Percentiles rank a stretch among this genome's conserved stretches.
phyloP scores from a whole-genome alignment of 2,888 invertebrate genomes.

The Apeira syringaria region DNA sequence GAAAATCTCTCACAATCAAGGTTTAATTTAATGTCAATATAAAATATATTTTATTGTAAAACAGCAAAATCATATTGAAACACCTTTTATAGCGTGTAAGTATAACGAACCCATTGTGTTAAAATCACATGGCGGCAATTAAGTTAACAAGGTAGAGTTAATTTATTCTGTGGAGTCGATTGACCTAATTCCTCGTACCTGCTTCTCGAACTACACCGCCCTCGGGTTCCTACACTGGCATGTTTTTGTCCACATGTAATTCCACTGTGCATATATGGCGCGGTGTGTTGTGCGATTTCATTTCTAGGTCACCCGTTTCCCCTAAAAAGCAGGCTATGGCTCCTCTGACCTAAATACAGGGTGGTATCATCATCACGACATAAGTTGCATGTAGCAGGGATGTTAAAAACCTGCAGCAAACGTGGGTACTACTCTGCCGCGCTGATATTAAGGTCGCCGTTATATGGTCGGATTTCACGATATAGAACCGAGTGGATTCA shows the following conservation, averaged over 20 bases:
- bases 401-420: slow-evolving; percentile 15
- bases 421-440: slow-evolving; percentile 1
- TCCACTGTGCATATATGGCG: slow-evolving; percentile 36
- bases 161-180: too few species aligned
- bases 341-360: slow-evolving; percentile 59
- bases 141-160: neutral
- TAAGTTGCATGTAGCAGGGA: slow-evolving; percentile 14
- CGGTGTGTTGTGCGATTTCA: slow-evolving; percentile 44
- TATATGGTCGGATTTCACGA: slow-evolving; percentile 1
- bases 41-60: too few species aligned
- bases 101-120: too few species aligned
- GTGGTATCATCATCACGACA: slow-evolving; percentile 25
- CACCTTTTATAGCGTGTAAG: too few species aligned
- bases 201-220: too few species aligned
- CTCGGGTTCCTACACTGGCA: neutral
- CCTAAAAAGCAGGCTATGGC: slow-evolving; percentile 51
- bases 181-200: too few species aligned
- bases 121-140: neutral
- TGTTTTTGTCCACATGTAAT: slow-evolving; percentile 4
- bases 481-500: slow-evolving; percentile 20
- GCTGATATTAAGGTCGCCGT: slow-evolving; percentile 26
- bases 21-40: too few species aligned
- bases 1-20: too few species aligned
- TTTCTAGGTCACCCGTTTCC: slow-evolving; percentile 49
- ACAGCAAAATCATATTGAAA: too few species aligned